Base-by-base conservation (phyloP, 2,797 vertebrate species). In the Pseudochromis fuscus region DNA sequence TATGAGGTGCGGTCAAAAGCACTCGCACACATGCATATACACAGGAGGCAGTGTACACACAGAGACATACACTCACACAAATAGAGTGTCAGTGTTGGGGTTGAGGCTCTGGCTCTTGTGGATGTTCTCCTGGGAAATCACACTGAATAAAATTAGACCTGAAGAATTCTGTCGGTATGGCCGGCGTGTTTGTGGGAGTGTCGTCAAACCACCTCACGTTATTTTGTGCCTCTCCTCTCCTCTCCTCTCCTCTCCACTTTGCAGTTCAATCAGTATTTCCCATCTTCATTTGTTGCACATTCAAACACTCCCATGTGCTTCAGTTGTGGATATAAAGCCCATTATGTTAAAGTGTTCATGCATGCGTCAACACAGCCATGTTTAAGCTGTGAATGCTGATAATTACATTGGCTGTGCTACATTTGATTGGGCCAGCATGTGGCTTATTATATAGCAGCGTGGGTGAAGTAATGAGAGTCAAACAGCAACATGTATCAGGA, bases 91-190 rank as follows among this genome's bases (percentile, higher is more conserved):
- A 70, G 77, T 72, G 78, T 78, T 75, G 48, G 74, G 72, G 81
- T 85, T 82, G 77, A 85, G 67, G 55, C 80, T 77, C 58, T 23
- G 70, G 59, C 75, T 79, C 67, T 70, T 79, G 79, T 69, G 50
- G 77, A 72, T 42, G 56, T 67, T 83, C 87, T 86, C 86, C 59
- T 68, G 89, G 88, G 88, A 91, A 91, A 91, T 90, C 85, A 90
- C 69, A 57, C 65, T 21, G 79, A 90, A 88, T 88, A 84, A 89
- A 87, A 91, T 87, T 82, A 90, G 78, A 89, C 83, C 75, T 76
- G 74, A 82, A 63, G 64, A 83, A 86, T 78, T 72, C 56, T 62
- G 52, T 62, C 42, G 56, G 35, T 27, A 11, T 35, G 23, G n/a
- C 35, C 66, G 5, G 55, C 52, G 66, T 60, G 46, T 72, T 49